These are phyloP conservation scores for Ochropleura plecta DNA, from an alignment of 2,888 invertebrate species.

Conservation along the genomic window DNA sequence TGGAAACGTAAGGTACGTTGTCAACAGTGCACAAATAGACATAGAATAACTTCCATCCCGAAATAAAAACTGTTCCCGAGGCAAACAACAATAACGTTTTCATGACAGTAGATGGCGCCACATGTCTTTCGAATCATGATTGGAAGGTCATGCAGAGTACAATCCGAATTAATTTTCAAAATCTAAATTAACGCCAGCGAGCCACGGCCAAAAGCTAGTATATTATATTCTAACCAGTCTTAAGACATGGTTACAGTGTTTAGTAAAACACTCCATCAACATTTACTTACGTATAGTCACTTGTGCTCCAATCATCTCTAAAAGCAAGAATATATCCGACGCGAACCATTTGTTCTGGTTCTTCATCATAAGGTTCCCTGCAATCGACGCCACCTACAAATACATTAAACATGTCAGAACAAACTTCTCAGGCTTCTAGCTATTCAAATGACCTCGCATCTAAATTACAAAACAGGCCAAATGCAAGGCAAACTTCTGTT, in stretches of 20 bases:
- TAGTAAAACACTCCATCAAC: not conserved
- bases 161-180: no score
- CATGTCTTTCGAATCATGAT: no score
- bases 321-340: conserved; percentile 92
- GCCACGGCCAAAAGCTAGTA: no score
- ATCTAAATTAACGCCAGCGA: no score
- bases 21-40: no score
- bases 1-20: no score
- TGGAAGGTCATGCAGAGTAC: no score
- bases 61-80: no score
- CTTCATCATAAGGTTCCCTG: conserved; percentile 93
- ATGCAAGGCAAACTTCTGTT: conserved; percentile 44
- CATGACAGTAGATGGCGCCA: no score
- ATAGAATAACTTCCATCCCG: no score
- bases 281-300: conserved; percentile 76
- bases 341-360: conserved; percentile 92
- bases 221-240: not conserved
- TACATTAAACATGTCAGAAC: conserved; percentile 40
- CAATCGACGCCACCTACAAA: conserved; percentile 91
- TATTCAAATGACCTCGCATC: conserved; percentile 44
- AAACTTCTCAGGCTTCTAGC: conserved; percentile 33
- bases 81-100: no score
- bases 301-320: conserved; percentile 80
- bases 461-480: conserved; percentile 45
- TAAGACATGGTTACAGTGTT: not conserved